Percentiles rank a stretch among this genome's conserved stretches.
These are phyloP conservation scores for Dasyprocta punctata DNA, from an alignment of 2,113 vertebrate genomes.

Conservation along the genomic window DNA sequence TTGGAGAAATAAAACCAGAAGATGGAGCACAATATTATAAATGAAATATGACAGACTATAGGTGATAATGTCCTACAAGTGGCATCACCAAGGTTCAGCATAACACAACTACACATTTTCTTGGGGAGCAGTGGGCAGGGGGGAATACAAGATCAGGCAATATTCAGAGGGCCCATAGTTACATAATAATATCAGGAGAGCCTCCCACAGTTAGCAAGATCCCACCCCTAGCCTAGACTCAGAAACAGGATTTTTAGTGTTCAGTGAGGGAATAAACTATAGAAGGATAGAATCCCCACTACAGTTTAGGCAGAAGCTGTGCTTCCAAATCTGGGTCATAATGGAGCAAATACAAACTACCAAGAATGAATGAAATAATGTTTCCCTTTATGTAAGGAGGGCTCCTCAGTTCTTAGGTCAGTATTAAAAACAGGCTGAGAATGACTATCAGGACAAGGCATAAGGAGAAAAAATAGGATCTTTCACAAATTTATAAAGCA, in stretches of 20 bases:
- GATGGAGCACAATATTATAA: not conserved
- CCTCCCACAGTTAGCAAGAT: not conserved
- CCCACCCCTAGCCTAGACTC: not conserved
- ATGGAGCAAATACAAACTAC: not conserved
- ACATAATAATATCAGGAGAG: not conserved
- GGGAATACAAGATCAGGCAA: not conserved
- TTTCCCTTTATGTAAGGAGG: not conserved
- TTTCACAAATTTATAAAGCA: not conserved
- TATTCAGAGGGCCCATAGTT: not conserved
- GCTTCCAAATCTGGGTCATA: not conserved
- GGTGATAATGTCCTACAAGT: not conserved
- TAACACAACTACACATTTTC: not conserved
- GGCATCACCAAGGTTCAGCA: not conserved
- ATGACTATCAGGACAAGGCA: not conserved
- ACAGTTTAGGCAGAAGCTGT: not conserved
- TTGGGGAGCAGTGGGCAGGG: not conserved
- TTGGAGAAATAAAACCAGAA: conserved; percentile 1
- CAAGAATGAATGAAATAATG: not conserved
- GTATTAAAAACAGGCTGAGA: not conserved
- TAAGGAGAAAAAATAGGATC: not conserved
- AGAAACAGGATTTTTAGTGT: not conserved
- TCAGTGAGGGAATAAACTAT: not conserved
- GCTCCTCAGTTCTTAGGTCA: not conserved
- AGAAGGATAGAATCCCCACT: not conserved
- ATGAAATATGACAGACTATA: not conserved